Base-by-base conservation (phyloP, 2,113 vertebrate genomes). In the Callopanchax toddi region DNA sequence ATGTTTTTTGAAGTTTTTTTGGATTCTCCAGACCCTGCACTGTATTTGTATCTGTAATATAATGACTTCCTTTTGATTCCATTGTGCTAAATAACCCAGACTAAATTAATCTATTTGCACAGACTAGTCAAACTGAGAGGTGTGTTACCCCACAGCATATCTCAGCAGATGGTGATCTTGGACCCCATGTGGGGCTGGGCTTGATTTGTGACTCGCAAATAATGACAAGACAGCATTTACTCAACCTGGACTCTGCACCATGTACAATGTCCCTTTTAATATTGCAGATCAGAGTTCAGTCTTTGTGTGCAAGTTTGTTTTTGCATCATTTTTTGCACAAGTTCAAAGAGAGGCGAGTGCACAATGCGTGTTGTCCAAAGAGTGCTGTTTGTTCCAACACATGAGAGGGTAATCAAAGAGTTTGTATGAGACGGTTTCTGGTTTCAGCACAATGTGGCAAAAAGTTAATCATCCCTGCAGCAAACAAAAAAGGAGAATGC, bases 171-270 rank as follows among this genome's bases (percentile, higher is more conserved):
- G 58, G 12, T 2, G 60, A 0, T 67, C 12, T 60, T 61, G 69
- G 23, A 76, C 59, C 22, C 9, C 0, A 57, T 18, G n/a, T n/a
- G n/a, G 25, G 43, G 20, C 15, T 42, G 26, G 21, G 17, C 16
- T 62, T 42, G 34, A 60, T 72, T 45, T 70, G 29, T 52, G 25
- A 56, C 36, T 60, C 29, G 22, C 32, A 25, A 70, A 56, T 43
- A 57, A 48, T 43, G 13, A 57, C 53, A 39, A 58, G 66, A 10
- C 17, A 37, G 10, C 26, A 53, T 74, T 91, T 91, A 60, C 87
- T 79, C 85, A 92, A 90, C 25, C 51, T 57, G 79, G 71, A 88
- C 89, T 82, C 53, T 87, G 82, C 40, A 75, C 86, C 11, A 12
- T 16, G 76, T 59, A 37, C 79, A 88, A 78, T 58, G 55, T 71